Percentiles rank a stretch among this genome's conserved stretches.
Conservation (phyloP, 2,797 vertebrate species). For the Propithecus perrieri region DNA sequence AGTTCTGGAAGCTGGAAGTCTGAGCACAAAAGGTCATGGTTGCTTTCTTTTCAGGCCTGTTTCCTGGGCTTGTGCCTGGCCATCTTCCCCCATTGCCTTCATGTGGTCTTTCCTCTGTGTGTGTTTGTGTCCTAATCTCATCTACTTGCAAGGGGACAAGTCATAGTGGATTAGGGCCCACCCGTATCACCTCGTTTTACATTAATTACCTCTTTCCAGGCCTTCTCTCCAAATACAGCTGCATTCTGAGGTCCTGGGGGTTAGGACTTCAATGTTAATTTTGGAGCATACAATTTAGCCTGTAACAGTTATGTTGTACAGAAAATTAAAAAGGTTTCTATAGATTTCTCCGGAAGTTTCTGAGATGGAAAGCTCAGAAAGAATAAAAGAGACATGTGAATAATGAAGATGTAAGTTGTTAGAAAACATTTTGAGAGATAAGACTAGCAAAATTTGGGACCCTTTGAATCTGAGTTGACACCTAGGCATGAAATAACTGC, state of each 20-base stretch:
- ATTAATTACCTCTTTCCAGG: background rate
- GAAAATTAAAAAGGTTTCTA: background rate
- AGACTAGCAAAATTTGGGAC: background rate
- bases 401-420: background rate
- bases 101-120: background rate
- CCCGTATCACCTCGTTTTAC: background rate
- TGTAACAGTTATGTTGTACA: background rate
- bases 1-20: background rate
- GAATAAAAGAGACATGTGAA: background rate
- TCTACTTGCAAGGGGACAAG: no score
- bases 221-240: background rate
- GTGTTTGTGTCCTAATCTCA: background rate
- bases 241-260: background rate
- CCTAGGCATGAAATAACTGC: background rate
- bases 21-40: background rate
- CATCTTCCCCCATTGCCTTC: background rate
- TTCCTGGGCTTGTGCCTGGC: background rate
- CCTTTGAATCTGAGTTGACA: background rate
- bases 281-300: background rate
- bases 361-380: background rate
- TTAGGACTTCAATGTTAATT: background rate
- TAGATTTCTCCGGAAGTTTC: background rate
- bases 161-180: background rate
- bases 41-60: background rate
- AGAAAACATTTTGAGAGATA: background rate